Base-by-base conservation (phyloP, 2,113 vertebrate species). In the Edolisoma coerulescens region DNA sequence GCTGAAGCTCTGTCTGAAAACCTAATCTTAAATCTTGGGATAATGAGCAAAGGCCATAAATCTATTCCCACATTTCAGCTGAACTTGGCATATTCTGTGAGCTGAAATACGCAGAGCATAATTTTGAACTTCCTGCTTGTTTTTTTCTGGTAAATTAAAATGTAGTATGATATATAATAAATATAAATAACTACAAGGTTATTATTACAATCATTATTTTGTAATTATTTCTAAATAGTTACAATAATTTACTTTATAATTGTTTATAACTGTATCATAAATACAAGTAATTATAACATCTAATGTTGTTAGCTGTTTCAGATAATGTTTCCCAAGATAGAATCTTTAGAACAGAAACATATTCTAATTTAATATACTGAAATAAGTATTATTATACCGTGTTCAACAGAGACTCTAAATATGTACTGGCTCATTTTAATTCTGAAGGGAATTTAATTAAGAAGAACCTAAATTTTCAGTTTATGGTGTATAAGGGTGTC, bases 271-370 rank as follows among this genome's bases (percentile, higher is more conserved):
- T 26, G 9, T 79, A 77, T 57, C 28, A 92, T 90, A 88, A 96
- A 83, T 88, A 90, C 21, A 65, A 89, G 47, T 89, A 94, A 87
- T 90, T 84, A 71, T 64, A 94, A 67, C 56, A 64, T 87, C 42
- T 56, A 82, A 67, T 74, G 32, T 80, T 90, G 50, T 90, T 92
- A 88, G 86, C 50, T 90, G 14, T 61, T 94, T 96, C 79, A 90
- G 71, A 80, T 91, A 82, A 91, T 84, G 79, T 83, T 92, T 95
- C 79, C 90, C 59, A 90, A 92, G 83, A 92, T 52, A 92, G 94
- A 95, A 61, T 65, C 68, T 91, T 95, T 84, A 47, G 47, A 75
- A 64, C 76, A 94, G 60, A 92, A 87, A 84, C 22, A 75, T 83
- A 19, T 33, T 78, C 60, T 94, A 94, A 95, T 96, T 89, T 71